These are phyloP conservation scores for Micromys minutus DNA, from an alignment of 2,113 vertebrate species.

Conservation along the genomic window DNA sequence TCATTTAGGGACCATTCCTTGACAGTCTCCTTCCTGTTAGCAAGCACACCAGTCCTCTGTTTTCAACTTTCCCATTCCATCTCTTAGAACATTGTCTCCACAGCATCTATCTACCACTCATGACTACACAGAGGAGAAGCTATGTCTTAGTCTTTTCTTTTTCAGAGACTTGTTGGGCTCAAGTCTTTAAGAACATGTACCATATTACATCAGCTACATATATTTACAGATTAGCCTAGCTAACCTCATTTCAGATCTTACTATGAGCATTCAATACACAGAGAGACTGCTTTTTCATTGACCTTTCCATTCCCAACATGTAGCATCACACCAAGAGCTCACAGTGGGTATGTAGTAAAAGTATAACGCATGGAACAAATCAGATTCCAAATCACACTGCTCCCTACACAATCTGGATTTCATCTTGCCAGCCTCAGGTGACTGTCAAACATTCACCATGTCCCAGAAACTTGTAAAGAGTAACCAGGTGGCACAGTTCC, in stretches of 20 bases:
- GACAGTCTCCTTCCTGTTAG: background rate
- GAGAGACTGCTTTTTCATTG: background rate
- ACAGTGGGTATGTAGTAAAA: constrained; percentile 1
- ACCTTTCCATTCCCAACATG: constrained; percentile 17
- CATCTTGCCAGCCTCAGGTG: background rate
- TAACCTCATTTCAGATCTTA: background rate
- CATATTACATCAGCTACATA: background rate
- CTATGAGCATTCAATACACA: background rate
- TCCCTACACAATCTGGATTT: background rate
- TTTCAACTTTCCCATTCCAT: background rate
- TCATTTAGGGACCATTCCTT: background rate
- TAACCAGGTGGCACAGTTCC: background rate
- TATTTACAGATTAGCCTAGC: background rate
- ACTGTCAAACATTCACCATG: background rate
- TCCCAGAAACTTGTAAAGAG: constrained; percentile 19
- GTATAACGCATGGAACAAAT: background rate
- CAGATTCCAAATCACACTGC: background rate
- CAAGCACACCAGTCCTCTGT: background rate
- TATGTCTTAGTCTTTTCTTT: background rate
- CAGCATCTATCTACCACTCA: background rate
- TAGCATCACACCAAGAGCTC: background rate
- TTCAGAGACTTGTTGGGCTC: background rate
- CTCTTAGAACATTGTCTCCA: background rate
- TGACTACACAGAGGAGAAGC: background rate
- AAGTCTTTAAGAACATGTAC: background rate